These are phyloP conservation scores for Cheilosia grossa DNA, from an alignment of 2,888 invertebrate genomes.

Conservation along the genomic window DNA sequence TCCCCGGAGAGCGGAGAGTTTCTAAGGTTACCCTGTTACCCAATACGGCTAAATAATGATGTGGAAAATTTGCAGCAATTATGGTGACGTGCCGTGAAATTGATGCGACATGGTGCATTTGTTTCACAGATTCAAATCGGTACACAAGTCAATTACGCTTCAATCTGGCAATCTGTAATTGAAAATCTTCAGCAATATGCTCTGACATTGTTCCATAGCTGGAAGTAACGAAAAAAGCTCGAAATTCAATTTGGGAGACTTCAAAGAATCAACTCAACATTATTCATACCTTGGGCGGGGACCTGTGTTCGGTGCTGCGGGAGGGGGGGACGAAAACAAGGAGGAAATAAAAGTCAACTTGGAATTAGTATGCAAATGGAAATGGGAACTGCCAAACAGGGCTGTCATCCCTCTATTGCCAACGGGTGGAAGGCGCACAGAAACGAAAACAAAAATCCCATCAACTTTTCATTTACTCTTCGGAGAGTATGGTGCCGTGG, in stretches of 20 bases:
- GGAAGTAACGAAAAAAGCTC: conserved; percentile 29
- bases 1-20: conserved; percentile 25
- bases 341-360: conserved; percentile 66
- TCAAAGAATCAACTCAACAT: conserved; percentile 52
- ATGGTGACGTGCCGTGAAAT: conserved; percentile 69
- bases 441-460: conserved; percentile 54
- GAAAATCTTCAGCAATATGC: conserved; percentile 48
- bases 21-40: conserved; percentile 39
- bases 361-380: conserved; percentile 71
- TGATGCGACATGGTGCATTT: conserved; percentile 58
- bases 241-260: conserved; percentile 60
- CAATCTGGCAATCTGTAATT: conserved; percentile 67
- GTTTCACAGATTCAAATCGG: conserved; percentile 27
- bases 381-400: conserved; percentile 23
- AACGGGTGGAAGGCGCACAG: conserved; percentile 29
- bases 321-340: conserved; percentile 19
- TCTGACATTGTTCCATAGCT: conserved; percentile 30
- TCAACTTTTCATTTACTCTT: conserved; percentile 71
- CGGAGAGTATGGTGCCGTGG: conserved; percentile 34
- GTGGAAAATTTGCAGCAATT: conserved; percentile 64
- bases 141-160: conserved; percentile 55
- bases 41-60: conserved; percentile 54
- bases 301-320: neutral
- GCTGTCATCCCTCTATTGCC: conserved; percentile 13
- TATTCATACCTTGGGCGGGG: conserved; percentile 17